Evolutionary conservation across 2,888 invertebrate genomes (phyloP).

Genomic region (Nipponacmea schrenckii): DNA sequence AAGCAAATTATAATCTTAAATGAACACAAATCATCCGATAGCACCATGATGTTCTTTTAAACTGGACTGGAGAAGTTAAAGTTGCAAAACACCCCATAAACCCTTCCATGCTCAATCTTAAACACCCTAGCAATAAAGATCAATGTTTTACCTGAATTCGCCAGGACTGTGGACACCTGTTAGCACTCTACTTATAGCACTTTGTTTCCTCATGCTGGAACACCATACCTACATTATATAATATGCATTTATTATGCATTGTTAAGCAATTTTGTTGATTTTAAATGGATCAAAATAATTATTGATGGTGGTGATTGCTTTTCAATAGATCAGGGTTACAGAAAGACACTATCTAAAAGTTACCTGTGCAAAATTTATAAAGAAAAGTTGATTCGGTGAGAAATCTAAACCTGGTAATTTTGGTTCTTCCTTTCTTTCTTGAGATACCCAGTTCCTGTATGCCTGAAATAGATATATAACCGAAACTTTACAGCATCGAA

Average conservation of each 20-base stretch:
- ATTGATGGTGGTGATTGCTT: no score
- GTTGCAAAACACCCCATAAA: no score
- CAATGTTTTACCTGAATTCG: slow-evolving; percentile 73
- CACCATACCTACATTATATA: slow-evolving; percentile 80
- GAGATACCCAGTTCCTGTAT: slow-evolving; percentile 52
- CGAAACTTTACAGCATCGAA: not conserved
- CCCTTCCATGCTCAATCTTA: no score
- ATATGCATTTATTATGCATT: no score
- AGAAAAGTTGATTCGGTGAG: slow-evolving; percentile 67
- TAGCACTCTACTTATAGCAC: slow-evolving; percentile 85
- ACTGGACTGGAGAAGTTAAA: no score
- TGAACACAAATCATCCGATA: not conserved
- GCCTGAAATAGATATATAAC: slow-evolving; percentile 41
- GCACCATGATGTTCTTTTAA: no score
- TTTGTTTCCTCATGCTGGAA: slow-evolving; percentile 78
- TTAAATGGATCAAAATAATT: no score
- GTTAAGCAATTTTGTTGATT: no score
- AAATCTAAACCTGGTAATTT: slow-evolving; percentile 72
- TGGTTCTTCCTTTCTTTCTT: slow-evolving; percentile 68
- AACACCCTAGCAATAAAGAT: no score
- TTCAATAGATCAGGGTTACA: no score
- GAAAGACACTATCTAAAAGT: not conserved
- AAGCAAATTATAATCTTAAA: not conserved
- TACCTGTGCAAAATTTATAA: slow-evolving; percentile 72
- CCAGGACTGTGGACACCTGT: slow-evolving; percentile 93